Percentiles rank a stretch among this genome's conserved stretches.
These are phyloP conservation scores for Drosophila sordidula DNA, from an alignment of 2,888 invertebrate species.

Conservation along the genomic window DNA sequence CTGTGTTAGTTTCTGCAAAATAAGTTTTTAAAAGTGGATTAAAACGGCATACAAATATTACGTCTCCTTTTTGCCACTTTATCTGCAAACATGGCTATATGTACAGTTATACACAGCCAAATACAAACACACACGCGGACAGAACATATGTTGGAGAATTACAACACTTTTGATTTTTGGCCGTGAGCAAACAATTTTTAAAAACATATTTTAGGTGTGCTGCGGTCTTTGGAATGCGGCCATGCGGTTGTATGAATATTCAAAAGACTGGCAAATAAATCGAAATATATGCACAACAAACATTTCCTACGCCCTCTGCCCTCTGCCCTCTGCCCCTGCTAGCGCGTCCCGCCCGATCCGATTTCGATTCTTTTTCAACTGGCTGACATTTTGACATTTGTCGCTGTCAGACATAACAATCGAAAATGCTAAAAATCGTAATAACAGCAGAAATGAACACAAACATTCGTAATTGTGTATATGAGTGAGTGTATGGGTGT, in stretches of 20 bases:
- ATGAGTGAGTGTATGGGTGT: slow-evolving; percentile 1
- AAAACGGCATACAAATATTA: slow-evolving; percentile 60
- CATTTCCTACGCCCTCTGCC: slow-evolving; percentile 12
- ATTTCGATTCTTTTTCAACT: slow-evolving; percentile 42
- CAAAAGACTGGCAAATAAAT: slow-evolving; percentile 32
- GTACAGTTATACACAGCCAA: background rate
- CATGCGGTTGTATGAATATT: slow-evolving; percentile 19
- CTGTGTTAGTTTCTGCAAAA: slow-evolving; percentile 64
- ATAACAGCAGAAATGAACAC: slow-evolving; percentile 38
- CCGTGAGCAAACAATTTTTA: slow-evolving; percentile 36
- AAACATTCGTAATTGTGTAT: background rate
- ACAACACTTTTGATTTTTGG: slow-evolving; percentile 55
- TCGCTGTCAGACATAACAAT: slow-evolving; percentile 75
- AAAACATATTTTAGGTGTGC: slow-evolving; percentile 60
- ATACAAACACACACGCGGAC: background rate
- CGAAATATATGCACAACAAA: slow-evolving; percentile 29
- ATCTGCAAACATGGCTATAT: slow-evolving; percentile 3
- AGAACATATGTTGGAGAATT: background rate
- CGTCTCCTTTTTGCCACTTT: slow-evolving; percentile 21
- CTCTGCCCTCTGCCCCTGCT: background rate
- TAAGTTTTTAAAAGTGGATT: slow-evolving; percentile 59
- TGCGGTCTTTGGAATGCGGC: slow-evolving; percentile 24
- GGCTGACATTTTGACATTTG: slow-evolving; percentile 72
- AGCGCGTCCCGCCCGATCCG: background rate
- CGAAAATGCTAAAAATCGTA: slow-evolving; percentile 66